Evolutionary conservation across 2,888 invertebrate genomes (phyloP), one percentile per base, ranked within the genome.

Genomic region (Allacma fusca): DNA sequence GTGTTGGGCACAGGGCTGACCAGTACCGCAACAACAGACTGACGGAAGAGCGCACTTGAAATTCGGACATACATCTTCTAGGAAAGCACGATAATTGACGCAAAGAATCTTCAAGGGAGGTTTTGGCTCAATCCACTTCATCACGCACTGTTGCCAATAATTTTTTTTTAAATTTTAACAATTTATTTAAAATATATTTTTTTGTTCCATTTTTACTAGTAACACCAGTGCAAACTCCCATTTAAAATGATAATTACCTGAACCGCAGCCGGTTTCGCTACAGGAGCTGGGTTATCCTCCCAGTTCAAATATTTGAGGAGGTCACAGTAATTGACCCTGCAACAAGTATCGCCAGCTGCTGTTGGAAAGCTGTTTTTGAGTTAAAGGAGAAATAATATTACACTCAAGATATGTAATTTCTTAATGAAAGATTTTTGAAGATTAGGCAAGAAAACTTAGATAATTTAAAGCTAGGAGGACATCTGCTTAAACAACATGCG

Each of bases 231-330:
- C n/a, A n/a, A n/a, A n/a, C n/a, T n/a, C n/a, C n/a, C n/a, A n/a
- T n/a, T n/a, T n/a, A 13, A 64, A 19, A 12, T 59, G 12, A 16
- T 68, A 43, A 13, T 84, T 86, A 89, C 89, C 86, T 89, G 89
- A 65, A 88, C 84, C 82, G 89, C 89, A 12, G 88, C 86, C 12
- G 90, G 90, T 78, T 86, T 84, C 4, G 88, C 86, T 59, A 89
- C 89, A 28, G 88, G 84, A 76, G 88, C 85, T 1, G 89, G 89
- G 83, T 89, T 88, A 16, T 90, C 89, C 85, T 89, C 89, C 84
- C 92, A 90, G 86, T 94, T 91, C 77, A 95, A 86, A 85, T 94
- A 94, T 59, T 88, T 86, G 84, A 94, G 86, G 76, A 95, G 87
- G 85, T 94, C 93, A 1, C 90, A 89, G 79, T 91, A 92, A 75